Percentiles rank a stretch among this genome's conserved stretches.
Evolutionary conservation across 2,888 invertebrate species (phyloP).

Genomic region (Caenorhabditis sp.): DNA sequence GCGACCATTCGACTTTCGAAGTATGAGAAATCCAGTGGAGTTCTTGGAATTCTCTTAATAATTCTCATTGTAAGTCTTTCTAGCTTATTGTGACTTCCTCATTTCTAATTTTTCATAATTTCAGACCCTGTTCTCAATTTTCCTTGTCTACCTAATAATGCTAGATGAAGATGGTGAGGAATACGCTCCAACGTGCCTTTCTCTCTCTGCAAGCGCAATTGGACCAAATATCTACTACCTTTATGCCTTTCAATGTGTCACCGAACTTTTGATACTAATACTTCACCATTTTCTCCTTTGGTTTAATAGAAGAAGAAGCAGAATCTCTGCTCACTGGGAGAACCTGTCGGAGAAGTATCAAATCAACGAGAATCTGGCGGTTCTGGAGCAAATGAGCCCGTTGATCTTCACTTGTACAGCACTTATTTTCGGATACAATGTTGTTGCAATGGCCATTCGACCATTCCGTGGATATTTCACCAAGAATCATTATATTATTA

Average conservation of each 20-base stretch:
- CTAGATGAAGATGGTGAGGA: conserved; percentile 14
- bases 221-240: conserved; percentile 24
- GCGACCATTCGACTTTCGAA: conserved; percentile 28
- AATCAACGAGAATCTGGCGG: conserved; percentile 28
- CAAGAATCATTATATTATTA: conserved; percentile 29
- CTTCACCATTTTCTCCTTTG: neutral
- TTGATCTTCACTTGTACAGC: conserved; percentile 15
- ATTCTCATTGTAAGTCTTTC: conserved; percentile 18
- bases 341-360: conserved; percentile 31
- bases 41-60: conserved; percentile 5
- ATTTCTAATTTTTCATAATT: too few relatives aligned
- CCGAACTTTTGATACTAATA: neutral
- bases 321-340: neutral
- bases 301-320: conserved; percentile 8
- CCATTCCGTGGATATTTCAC: conserved; percentile 19
- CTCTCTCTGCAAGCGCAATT: conserved; percentile 19
- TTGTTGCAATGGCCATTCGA: conserved; percentile 17
- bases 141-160: conserved; percentile 14
- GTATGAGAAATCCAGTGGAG: conserved; percentile 31
- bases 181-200: conserved; percentile 26
- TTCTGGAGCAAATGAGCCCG: conserved; percentile 26
- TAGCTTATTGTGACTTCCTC: too few relatives aligned
- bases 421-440: conserved; percentile 15
- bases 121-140: neutral
- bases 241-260: conserved; percentile 4